A percentile compares a stretch with the other conserved stretches of the same genome.
phyloP scores from a whole-genome alignment of 2,797 vertebrate species.

The Coregonus suidteri region DNA sequence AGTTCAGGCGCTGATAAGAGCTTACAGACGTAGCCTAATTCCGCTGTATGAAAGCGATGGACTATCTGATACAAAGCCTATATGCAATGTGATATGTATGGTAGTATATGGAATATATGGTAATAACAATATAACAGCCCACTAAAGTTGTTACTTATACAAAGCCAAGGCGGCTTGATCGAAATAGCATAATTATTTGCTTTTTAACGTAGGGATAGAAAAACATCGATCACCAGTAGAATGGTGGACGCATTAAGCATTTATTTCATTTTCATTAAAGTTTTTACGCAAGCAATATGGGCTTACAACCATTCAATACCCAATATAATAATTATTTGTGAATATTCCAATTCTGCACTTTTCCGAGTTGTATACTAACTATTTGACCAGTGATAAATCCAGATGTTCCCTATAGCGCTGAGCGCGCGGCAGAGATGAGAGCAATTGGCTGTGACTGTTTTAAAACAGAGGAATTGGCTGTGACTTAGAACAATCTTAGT shows the following conservation, averaged over 20 bases:
- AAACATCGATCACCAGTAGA: background rate
- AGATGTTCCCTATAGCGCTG: background rate
- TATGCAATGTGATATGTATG: background rate
- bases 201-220: background rate
- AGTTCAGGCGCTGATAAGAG: slow-evolving; percentile 36
- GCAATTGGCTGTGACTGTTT: background rate
- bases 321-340: background rate
- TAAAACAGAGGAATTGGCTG: background rate
- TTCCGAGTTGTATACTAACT: background rate
- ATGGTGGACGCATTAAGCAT: background rate
- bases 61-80: background rate
- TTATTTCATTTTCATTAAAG: background rate
- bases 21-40: background rate
- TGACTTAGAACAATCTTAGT: background rate
- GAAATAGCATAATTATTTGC: background rate
- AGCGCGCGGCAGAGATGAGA: background rate
- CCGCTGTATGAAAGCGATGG: background rate
- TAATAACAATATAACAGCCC: background rate
- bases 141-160: background rate
- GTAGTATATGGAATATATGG: background rate
- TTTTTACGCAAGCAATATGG: background rate
- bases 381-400: background rate
- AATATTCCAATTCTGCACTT: background rate
- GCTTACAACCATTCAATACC: too few species aligned
- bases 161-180: background rate